These are phyloP conservation scores for Megalurothrips usitatus DNA, from an alignment of 2,888 invertebrate species.

Conservation along the genomic window DNA sequence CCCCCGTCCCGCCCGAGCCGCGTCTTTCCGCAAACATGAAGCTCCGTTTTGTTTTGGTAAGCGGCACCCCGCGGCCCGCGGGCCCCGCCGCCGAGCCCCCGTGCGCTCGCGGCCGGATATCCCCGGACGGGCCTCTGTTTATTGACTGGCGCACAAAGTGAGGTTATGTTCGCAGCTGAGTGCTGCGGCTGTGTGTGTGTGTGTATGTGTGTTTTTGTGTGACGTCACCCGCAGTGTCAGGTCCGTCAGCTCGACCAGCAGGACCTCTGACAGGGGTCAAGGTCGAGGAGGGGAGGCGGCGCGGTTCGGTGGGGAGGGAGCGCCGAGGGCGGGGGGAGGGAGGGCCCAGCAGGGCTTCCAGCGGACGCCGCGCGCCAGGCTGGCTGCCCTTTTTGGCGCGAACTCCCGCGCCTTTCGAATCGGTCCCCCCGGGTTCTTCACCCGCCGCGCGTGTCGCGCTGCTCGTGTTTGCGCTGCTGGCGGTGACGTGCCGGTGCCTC, in stretches of 20 bases:
- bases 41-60: slow-evolving; percentile 10
- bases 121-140: neutral
- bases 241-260: neutral
- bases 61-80: neutral
- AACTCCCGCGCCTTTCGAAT: neutral
- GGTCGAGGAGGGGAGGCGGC: neutral
- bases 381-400: slow-evolving; percentile 9
- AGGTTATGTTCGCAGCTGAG: neutral
- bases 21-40: slow-evolving; percentile 15
- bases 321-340: neutral
- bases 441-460: too few relatives aligned
- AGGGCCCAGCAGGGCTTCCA: neutral
- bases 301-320: neutral
- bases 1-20: neutral
- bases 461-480: neutral
- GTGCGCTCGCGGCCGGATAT: too few relatives aligned
- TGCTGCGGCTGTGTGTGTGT: too few relatives aligned
- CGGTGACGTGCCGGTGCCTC: neutral
- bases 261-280: neutral
- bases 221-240: neutral
- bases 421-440: neutral
- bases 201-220: neutral
- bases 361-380: neutral
- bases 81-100: too few relatives aligned
- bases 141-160: neutral